A percentile compares a stretch with the other conserved stretches of the same genome.
These are phyloP conservation scores for Tokudaia tokunoshimensis DNA, from an alignment of 2,797 vertebrate species.

Conservation along the genomic window DNA sequence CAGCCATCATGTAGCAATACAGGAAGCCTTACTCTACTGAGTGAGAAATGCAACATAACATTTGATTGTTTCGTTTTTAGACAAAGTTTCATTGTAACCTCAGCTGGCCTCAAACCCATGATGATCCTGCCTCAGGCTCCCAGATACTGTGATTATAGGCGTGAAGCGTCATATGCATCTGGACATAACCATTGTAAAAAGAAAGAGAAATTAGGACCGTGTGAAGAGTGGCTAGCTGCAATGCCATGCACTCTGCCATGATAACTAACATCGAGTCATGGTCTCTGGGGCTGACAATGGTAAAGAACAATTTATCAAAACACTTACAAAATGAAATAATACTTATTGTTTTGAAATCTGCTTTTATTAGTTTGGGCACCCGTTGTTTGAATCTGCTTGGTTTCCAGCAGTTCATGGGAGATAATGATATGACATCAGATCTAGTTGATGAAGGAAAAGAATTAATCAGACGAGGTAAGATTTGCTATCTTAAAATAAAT, in stretches of 20 bases:
- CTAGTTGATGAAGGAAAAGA: conserved; percentile 98
- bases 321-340: conserved; percentile 55
- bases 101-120: not conserved
- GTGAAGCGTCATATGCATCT: not conserved
- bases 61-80: not conserved
- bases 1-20: conserved; percentile 1
- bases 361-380: conserved; percentile 93
- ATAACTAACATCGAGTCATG: conserved; percentile 7
- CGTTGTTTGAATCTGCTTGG: conserved; percentile 98
- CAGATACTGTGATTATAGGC: not conserved
- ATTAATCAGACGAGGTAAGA: conserved; percentile 94
- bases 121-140: not conserved
- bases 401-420: conserved; percentile 98
- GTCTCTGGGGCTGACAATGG: not conserved
- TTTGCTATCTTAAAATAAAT: conserved; percentile 68
- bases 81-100: not conserved
- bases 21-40: not conserved
- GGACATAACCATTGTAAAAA: not conserved
- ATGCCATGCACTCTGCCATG: not conserved
- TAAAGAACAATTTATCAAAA: conserved; percentile 30
- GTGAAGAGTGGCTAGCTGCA: not conserved
- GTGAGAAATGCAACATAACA: not conserved
- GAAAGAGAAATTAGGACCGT: conserved; percentile 35
- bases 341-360: conserved; percentile 56
- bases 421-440: conserved; percentile 98